These are phyloP conservation scores for Aphidius gifuensis DNA, from an alignment of 1,140 invertebrate species.

Conservation along the genomic window DNA sequence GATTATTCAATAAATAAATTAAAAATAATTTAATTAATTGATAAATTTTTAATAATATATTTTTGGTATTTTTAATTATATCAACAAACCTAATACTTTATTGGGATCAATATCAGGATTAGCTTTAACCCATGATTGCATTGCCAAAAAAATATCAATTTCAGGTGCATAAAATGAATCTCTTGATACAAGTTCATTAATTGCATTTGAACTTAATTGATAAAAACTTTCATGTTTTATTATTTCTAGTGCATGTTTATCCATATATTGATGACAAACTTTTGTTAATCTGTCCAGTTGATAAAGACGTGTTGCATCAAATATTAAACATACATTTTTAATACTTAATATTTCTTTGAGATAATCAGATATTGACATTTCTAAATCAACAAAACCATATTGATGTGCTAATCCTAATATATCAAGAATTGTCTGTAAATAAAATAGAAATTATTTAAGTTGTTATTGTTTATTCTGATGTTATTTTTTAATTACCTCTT, in stretches of 20 bases:
- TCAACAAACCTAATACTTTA: slow-evolving; percentile 42
- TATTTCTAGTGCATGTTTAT: slow-evolving; percentile 81
- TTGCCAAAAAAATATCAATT: slow-evolving; percentile 90
- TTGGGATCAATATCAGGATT: slow-evolving; percentile 67
- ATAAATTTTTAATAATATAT: slow-evolving; percentile 17
- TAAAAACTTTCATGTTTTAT: slow-evolving; percentile 82
- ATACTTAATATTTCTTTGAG: slow-evolving; percentile 82
- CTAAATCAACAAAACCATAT: slow-evolving; percentile 91
- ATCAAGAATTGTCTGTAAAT: slow-evolving; percentile 44
- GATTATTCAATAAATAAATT: slow-evolving; percentile 27
- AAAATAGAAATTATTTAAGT: slow-evolving; percentile 4
- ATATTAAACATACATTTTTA: slow-evolving; percentile 88
- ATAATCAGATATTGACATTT: slow-evolving; percentile 89
- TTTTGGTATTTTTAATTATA: slow-evolving; percentile 1
- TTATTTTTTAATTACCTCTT: slow-evolving; percentile 37
- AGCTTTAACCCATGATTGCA: slow-evolving; percentile 79
- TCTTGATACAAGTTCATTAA: slow-evolving; percentile 80
- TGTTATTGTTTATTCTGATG: slow-evolving; percentile 6
- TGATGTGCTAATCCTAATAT: slow-evolving; percentile 78
- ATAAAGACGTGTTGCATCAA: slow-evolving; percentile 84
- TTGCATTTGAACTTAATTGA: slow-evolving; percentile 74
- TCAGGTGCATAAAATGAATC: slow-evolving; percentile 96
- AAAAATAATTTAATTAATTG: too few relatives aligned
- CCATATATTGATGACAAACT: slow-evolving; percentile 79
- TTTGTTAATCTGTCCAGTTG: slow-evolving; percentile 62